A percentile compares a stretch with the other conserved stretches of the same genome.
Conservation (phyloP, 2,113 vertebrate species). For the Pogonocichla stellata region DNA sequence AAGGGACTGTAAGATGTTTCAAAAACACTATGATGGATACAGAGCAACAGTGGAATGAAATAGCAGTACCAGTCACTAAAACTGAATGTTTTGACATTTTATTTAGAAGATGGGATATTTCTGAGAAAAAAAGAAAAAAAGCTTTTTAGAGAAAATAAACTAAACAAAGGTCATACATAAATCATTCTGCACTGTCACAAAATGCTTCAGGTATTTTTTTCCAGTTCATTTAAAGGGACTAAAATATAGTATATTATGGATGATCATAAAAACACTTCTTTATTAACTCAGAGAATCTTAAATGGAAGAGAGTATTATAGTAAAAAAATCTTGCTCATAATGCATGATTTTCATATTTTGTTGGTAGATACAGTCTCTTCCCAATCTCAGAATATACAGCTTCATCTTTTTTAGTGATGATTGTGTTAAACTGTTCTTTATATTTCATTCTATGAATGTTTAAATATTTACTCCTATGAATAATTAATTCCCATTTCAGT, state of each 20-base stretch:
- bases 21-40: neutral
- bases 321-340: neutral
- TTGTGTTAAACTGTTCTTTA: neutral
- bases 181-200: neutral
- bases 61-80: neutral
- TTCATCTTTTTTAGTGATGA: neutral
- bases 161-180: neutral
- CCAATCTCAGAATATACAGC: neutral
- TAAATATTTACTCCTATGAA: neutral
- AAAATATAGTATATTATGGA: neutral
- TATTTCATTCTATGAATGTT: neutral
- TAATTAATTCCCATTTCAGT: neutral
- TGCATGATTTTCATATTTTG: neutral
- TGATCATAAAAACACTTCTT: neutral
- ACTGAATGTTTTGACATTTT: neutral
- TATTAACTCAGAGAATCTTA: neutral
- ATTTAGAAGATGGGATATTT: neutral
- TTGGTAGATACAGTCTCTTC: neutral
- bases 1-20: neutral
- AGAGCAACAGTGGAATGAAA: neutral
- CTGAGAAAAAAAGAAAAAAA: neutral
- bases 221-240: neutral
- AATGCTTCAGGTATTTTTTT: neutral
- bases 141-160: neutral
- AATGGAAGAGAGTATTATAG: neutral